A percentile compares a stretch with the other conserved stretches of the same genome.
These are phyloP conservation scores for Danio aesculapii DNA, from an alignment of 2,797 vertebrate species.

Conservation along the genomic window DNA sequence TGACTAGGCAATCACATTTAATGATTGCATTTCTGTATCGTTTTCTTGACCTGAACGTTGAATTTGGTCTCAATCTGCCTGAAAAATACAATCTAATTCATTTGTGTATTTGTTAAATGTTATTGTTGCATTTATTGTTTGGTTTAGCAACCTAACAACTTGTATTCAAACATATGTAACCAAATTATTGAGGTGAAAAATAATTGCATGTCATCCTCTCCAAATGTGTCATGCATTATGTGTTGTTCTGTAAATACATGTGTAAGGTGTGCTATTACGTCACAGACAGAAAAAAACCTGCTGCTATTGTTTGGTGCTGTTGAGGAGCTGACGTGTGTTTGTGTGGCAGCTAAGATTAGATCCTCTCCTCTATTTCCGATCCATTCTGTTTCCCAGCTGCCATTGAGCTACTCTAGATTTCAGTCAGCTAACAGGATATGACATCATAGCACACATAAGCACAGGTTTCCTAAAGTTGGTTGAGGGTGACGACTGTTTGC, in stretches of 20 bases:
- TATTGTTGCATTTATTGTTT: background rate
- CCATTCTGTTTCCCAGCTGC: slow-evolving; percentile 34
- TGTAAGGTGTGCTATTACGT: slow-evolving; percentile 3
- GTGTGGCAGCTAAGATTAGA: slow-evolving; percentile 43
- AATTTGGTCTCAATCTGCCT: background rate
- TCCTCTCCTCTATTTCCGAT: slow-evolving; percentile 28
- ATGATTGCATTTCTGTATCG: background rate
- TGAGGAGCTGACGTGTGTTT: slow-evolving; percentile 9
- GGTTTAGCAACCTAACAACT: background rate
- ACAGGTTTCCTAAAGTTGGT: slow-evolving; percentile 23
- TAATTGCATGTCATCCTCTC: background rate
- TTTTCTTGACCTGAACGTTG: background rate
- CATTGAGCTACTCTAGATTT: slow-evolving; percentile 14
- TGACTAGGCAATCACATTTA: background rate
- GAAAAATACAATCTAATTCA: background rate
- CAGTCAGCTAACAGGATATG: slow-evolving; percentile 33
- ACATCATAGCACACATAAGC: slow-evolving; percentile 38
- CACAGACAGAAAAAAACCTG: background rate
- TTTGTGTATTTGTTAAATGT: background rate
- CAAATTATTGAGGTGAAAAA: background rate
- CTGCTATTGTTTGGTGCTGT: slow-evolving; percentile 18
- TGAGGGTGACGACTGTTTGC: slow-evolving; percentile 16
- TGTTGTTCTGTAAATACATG: background rate
- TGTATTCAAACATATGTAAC: background rate
- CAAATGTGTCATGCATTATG: background rate